Base-by-base conservation (phyloP, 2,888 invertebrate genomes). In the Nomada ruficornis region DNA sequence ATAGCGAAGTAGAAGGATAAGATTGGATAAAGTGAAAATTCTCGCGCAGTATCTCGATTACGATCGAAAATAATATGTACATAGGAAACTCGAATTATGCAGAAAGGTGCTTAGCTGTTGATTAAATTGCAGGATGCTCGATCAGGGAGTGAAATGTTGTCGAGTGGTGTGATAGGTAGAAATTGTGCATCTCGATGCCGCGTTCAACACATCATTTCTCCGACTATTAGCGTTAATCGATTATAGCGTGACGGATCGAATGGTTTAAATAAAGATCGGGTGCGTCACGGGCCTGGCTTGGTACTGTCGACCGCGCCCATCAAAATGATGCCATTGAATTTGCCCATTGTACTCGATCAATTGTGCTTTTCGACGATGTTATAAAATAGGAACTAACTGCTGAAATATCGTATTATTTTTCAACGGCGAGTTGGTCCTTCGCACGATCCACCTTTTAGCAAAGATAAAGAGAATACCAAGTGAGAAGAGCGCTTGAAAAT, bases 201-300 rank as follows among this genome's bases (percentile, higher is more conserved):
- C 65, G 42, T 74, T 54, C 42, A 62, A 67, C 59, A 75, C 64
- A 60, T 78, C 75, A 86, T 87, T 90, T 89, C 88, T 79, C 78
- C 65, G 82, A 88, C 86, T 87, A 90, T 91, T 90, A 90, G 84
- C 81, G 87, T 78, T 88, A 90, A 89, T 91, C 91, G 91, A 91
- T 90, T 89, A 85, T 85, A 86, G 87, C 89, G 84, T 87, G 89
- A 87, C 89, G 85, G 87, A 90, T 91, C 82, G 88, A 91, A 89
- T 89, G 88, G 90, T 91, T 90, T 90, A 89, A 91, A 91, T 91
- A 89, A 89, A 90, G 89, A 89, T 88, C 87, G 85, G 90, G 88
- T 89, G 89, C 88, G 84, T 84, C 84, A 77, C 71, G 77, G 85
- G 83, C 84, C 79, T 64, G 84, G 87, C 86, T 77, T 65, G 71